A percentile compares a stretch with the other conserved stretches of the same genome.
These are phyloP conservation scores for Camponotus fellah DNA, from an alignment of 2,888 invertebrate species.

Conservation along the genomic window DNA sequence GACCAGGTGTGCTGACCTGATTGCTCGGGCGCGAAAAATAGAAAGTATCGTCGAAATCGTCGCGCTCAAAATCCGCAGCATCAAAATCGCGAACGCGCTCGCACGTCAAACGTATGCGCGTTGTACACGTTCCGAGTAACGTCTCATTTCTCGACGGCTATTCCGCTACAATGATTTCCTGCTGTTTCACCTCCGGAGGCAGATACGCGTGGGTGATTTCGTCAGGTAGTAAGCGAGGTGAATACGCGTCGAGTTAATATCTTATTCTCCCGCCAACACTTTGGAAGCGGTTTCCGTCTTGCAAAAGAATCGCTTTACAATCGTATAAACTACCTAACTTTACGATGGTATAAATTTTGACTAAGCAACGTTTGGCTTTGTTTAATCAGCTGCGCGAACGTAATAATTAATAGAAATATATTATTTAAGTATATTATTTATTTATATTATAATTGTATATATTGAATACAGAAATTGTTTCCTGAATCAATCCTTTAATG, in stretches of 20 bases:
- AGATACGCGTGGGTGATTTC: slow-evolving; percentile 62
- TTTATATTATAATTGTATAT: background rate
- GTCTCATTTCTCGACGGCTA: slow-evolving; percentile 56
- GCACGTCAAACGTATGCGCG: slow-evolving; percentile 34
- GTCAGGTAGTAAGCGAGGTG: slow-evolving; percentile 51
- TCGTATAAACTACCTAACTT: background rate
- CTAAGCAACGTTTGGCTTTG: background rate
- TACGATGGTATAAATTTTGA: background rate
- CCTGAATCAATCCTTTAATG: background rate
- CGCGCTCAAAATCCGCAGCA: slow-evolving; percentile 9
- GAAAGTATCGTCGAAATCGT: slow-evolving; percentile 39
- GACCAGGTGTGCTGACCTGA: slow-evolving; percentile 23
- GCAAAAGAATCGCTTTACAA: background rate
- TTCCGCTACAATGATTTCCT: slow-evolving; percentile 62
- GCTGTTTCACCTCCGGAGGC: slow-evolving; percentile 60
- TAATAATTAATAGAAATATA: background rate
- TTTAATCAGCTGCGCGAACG: background rate
- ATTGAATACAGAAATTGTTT: background rate
- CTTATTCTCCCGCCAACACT: slow-evolving; percentile 53
- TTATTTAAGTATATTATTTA: background rate
- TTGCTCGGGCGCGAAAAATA: slow-evolving; percentile 44
- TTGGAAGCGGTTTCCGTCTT: slow-evolving; percentile 30
- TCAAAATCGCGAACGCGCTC: slow-evolving; percentile 25
- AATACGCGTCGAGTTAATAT: slow-evolving; percentile 55
- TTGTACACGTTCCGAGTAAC: slow-evolving; percentile 50